Conservation (phyloP, 2,797 vertebrate genomes). For the Semaprochilodus insignis region DNA sequence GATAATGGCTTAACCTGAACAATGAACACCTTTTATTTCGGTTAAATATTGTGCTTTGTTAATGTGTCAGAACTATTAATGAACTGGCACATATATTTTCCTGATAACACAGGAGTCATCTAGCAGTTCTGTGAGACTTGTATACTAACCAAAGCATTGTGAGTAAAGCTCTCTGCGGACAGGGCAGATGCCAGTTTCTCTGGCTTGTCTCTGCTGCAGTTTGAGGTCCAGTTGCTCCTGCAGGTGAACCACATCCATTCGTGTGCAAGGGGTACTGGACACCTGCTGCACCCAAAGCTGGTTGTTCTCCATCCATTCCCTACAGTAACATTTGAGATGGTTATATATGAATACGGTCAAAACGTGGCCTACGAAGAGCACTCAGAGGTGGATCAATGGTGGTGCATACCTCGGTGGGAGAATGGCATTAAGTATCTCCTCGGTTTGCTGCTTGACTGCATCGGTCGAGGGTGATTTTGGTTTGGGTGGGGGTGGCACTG, state of each 20-base stretch:
- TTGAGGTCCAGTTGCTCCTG: constrained; percentile 87
- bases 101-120: background rate
- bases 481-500: constrained; percentile 82
- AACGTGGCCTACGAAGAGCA: background rate
- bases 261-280: constrained; percentile 87
- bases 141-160: constrained; percentile 90
- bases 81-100: background rate
- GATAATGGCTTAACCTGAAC: no score
- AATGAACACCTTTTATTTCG: no score
- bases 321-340: constrained; percentile 62
- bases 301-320: constrained; percentile 87
- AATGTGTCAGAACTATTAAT: background rate
- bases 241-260: constrained; percentile 86
- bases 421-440: constrained; percentile 88
- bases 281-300: constrained; percentile 91
- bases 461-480: constrained; percentile 71
- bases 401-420: constrained; percentile 88
- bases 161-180: constrained; percentile 91
- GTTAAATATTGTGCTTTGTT: no score
- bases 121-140: background rate
- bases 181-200: constrained; percentile 90
- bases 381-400: background rate
- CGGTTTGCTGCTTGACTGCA: constrained; percentile 74
- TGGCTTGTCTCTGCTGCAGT: constrained; percentile 88
- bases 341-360: background rate